A percentile compares a stretch with the other conserved stretches of the same genome.
Conservation (phyloP, 2,113 vertebrate species). For the Neogale vison region DNA sequence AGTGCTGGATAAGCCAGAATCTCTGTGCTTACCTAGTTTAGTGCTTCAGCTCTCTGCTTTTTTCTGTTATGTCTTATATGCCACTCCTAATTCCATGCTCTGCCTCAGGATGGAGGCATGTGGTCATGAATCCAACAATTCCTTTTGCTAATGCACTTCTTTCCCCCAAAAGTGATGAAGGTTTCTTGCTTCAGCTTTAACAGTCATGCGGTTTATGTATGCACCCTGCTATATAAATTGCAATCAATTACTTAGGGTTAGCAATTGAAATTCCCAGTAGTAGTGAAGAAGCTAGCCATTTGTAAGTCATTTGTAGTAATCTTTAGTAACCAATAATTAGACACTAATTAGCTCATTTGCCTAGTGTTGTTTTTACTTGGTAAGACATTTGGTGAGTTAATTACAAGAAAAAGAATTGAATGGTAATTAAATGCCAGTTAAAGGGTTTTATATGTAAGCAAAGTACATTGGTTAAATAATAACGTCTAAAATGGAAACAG, state of each 20-base stretch:
- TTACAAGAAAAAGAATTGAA: conserved; percentile 73
- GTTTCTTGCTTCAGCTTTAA: conserved; percentile 12
- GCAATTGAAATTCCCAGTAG: conserved; percentile 48
- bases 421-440: conserved; percentile 73
- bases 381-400: conserved; percentile 74
- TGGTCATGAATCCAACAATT: background rate
- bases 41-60: background rate
- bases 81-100: background rate
- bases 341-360: conserved; percentile 75
- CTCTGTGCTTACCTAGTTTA: background rate
- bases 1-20: background rate
- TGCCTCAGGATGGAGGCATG: background rate
- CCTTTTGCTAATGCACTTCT: conserved; percentile 2
- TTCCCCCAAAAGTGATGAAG: background rate
- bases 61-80: background rate
- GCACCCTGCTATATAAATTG: conserved; percentile 41
- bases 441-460: conserved; percentile 64
- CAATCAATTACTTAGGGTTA: conserved; percentile 68
- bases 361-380: conserved; percentile 68
- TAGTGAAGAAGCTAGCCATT: conserved; percentile 64
- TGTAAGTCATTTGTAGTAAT: conserved; percentile 74
- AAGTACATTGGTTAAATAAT: conserved; percentile 64
- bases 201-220: conserved; percentile 27
- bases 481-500: conserved; percentile 44
- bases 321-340: conserved; percentile 76